Evolutionary conservation across 2,888 invertebrate genomes (phyloP), one percentile per base, ranked within the genome.

Genomic region (Mycalesis mineus): DNA sequence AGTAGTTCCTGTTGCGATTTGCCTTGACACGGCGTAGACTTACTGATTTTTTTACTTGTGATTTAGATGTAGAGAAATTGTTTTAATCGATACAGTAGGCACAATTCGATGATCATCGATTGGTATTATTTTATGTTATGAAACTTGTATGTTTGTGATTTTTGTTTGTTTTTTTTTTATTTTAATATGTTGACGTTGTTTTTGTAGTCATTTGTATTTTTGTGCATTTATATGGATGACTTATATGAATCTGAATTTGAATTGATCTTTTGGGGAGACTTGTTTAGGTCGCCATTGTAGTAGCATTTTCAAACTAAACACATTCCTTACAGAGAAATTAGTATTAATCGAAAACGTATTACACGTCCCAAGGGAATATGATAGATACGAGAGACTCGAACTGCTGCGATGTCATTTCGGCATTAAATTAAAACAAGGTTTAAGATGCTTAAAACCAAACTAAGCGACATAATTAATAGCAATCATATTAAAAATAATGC

Each of bases 181-280:
- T n/a, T n/a, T 74, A 73, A 45, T 36, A 65, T 75, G 73, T 77
- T 84, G 85, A 86, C 83, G 63, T 67, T 75, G 66, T 79, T 72
- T 81, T 79, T 65, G 72, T 78, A 72, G 71, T 75, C 14, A n/a
- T 41, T 58, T 45, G 73, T 73, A 67, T 69, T 73, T 68, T 60
- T 72, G 71, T 71, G 88, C 87, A 84, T 88, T 87, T 87, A 85
- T 72, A 68, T 72, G 74, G 72, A 74, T 70, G 74, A 73, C 66
- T 62, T 63, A 41, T 28, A n/a, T 58, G 55, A 61, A 61, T 63
- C 60, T 61, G 33, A 60, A 54, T 51, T 50, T 61, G 33, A 60
- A 54, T 54, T 50, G 63, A 56, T 58, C 54, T 61, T 53, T 13
- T 44, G 14, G 28, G 9, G 40, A 55, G 42, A 51, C 31, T 47